phyloP scores from a whole-genome alignment of 2,888 invertebrate species.

The Drosophila lutescens region DNA sequence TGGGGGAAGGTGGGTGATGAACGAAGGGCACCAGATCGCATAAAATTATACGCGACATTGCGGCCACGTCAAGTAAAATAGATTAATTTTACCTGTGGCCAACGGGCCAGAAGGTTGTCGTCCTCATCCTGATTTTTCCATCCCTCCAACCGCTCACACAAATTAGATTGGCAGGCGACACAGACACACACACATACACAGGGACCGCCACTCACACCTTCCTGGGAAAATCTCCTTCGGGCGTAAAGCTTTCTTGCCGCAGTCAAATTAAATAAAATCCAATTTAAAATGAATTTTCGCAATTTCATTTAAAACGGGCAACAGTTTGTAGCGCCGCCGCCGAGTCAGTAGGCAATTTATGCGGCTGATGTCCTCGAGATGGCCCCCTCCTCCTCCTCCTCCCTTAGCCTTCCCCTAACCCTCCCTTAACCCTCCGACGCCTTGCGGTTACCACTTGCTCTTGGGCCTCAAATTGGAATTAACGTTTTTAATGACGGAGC shows the following conservation, averaged over 20 bases:
- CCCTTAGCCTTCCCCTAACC: slow-evolving; percentile 15
- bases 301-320: slow-evolving; percentile 69
- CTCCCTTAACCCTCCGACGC: slow-evolving; percentile 19
- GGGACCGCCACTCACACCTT: slow-evolving; percentile 7
- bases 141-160: slow-evolving; percentile 24
- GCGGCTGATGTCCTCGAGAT: slow-evolving; percentile 41
- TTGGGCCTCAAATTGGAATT: slow-evolving; percentile 78
- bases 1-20: slow-evolving; percentile 1
- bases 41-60: slow-evolving; percentile 76
- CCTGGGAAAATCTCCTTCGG: slow-evolving; percentile 23
- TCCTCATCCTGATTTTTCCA: slow-evolving; percentile 12
- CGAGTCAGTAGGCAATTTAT: slow-evolving; percentile 61
- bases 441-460: slow-evolving; percentile 41
- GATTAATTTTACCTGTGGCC: slow-evolving; percentile 76
- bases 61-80: slow-evolving; percentile 76
- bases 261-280: slow-evolving; percentile 78
- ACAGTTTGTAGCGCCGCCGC: slow-evolving; percentile 27
- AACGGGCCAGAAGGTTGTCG: slow-evolving; percentile 62
- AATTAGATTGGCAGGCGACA: slow-evolving; percentile 50
- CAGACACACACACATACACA: slow-evolving; percentile 14
- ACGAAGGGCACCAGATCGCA: slow-evolving; percentile 19
- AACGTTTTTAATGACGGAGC: slow-evolving; percentile 81
- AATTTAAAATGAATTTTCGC: slow-evolving; percentile 80
- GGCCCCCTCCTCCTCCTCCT: neutral
- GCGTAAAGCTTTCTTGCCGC: slow-evolving; percentile 56